Evolutionary conservation across 2,888 invertebrate genomes (phyloP).

Genomic region (Neuroscelio doddi): DNA sequence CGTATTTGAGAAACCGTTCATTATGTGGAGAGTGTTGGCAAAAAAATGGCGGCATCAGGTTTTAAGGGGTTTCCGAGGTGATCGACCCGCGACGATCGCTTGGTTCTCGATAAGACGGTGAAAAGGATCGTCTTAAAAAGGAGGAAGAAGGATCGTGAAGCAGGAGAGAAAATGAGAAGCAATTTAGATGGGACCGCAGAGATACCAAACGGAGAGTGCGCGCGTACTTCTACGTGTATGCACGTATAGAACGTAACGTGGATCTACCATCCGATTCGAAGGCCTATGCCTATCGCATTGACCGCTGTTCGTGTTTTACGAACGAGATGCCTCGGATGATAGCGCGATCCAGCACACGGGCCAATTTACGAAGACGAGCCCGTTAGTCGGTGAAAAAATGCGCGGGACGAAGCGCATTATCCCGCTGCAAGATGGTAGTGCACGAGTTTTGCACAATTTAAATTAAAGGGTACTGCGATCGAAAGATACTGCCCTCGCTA

Average conservation of each 20-base stretch:
- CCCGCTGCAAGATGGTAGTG: constrained; percentile 21
- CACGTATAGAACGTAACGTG: no score
- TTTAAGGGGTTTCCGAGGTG: constrained; percentile 26
- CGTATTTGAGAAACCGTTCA: no score
- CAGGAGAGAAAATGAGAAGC: constrained; percentile 51
- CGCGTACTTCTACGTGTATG: constrained; percentile 31
- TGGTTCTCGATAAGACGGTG: constrained; percentile 34
- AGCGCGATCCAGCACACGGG: constrained; percentile 40
- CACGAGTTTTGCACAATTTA: constrained; percentile 30
- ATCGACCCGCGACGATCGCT: constrained; percentile 40
- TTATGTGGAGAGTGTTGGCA: no score
- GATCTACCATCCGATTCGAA: constrained; percentile 26
- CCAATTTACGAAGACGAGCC: constrained; percentile 44
- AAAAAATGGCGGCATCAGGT: background rate
- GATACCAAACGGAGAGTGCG: constrained; percentile 42
- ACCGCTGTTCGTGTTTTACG: constrained; percentile 47
- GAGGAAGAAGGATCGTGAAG: constrained; percentile 26
- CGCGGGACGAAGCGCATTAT: constrained; percentile 33
- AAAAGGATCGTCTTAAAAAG: constrained; percentile 30
- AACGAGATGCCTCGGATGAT: constrained; percentile 48
- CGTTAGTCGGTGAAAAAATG: constrained; percentile 24
- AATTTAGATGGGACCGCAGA: constrained; percentile 53
- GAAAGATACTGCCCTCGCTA: background rate
- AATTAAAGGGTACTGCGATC: constrained; percentile 1
- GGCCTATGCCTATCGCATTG: constrained; percentile 43